Evolutionary conservation across 2,113 vertebrate species (phyloP).

Genomic region (Prunella fulvescens): DNA sequence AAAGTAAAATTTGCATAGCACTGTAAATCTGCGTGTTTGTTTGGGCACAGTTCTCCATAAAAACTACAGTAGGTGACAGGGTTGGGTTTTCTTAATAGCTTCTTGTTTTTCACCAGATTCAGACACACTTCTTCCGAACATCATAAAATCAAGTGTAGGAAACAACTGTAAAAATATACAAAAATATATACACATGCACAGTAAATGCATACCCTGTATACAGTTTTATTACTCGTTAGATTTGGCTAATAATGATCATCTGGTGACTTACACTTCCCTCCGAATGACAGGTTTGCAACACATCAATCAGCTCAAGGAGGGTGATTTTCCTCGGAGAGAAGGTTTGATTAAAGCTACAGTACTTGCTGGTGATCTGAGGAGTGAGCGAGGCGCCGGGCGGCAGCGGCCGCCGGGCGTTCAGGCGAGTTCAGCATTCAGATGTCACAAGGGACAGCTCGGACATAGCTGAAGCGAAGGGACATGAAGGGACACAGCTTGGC

Average conservation of each 20-base stretch:
- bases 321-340: neutral
- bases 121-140: neutral
- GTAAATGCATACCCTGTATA: slow-evolving; percentile 64
- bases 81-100: neutral
- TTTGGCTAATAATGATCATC: neutral
- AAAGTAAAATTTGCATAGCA: slow-evolving; percentile 34
- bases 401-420: neutral
- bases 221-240: neutral
- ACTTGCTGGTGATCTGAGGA: slow-evolving; percentile 26
- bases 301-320: neutral
- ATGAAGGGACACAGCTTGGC: neutral
- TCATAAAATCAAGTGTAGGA: slow-evolving; percentile 53
- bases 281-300: neutral
- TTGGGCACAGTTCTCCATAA: slow-evolving; percentile 3
- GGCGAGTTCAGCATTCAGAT: slow-evolving; percentile 1
- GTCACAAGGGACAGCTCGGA: slow-evolving; percentile 21
- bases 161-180: slow-evolving; percentile 70
- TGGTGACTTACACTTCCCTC: neutral
- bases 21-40: neutral
- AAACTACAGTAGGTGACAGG: slow-evolving; percentile 6
- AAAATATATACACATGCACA: slow-evolving; percentile 61
- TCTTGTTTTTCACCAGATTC: slow-evolving; percentile 10
- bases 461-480: slow-evolving; percentile 16
- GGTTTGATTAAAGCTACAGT: slow-evolving; percentile 13
- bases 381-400: neutral